Percentiles rank a stretch among this genome's conserved stretches.
Conservation (phyloP, 1,140 invertebrate genomes). For the Drosophila takahashii region DNA sequence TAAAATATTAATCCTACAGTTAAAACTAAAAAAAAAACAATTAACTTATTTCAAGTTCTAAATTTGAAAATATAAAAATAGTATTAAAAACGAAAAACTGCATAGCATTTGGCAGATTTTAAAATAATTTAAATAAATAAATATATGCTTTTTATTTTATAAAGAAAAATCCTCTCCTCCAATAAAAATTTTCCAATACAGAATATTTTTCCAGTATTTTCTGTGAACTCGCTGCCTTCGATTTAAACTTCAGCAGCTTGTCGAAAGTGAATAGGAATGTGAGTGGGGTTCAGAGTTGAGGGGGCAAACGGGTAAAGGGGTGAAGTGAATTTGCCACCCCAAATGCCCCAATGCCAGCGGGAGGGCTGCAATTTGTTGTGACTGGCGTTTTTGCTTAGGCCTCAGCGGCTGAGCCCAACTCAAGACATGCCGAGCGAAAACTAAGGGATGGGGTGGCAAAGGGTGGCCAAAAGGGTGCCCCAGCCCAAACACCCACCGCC, state of each 20-base stretch:
- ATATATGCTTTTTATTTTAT: background rate
- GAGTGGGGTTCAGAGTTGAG: constrained; percentile 2
- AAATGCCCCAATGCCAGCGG: constrained; percentile 50
- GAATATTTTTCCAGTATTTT: background rate
- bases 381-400: constrained; percentile 50
- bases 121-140: too few relatives aligned
- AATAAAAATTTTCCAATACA: background rate
- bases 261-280: constrained; percentile 47
- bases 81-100: too few relatives aligned
- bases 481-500: constrained; percentile 1
- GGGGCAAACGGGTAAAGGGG: background rate
- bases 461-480: constrained; percentile 1
- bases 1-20: too few relatives aligned
- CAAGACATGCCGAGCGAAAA: constrained; percentile 39
- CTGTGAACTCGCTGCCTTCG: constrained; percentile 37
- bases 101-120: too few relatives aligned
- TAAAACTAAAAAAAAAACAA: too few relatives aligned
- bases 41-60: too few relatives aligned
- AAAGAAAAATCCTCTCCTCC: background rate
- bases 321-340: background rate
- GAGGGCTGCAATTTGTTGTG: constrained; percentile 70
- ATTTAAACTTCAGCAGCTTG: constrained; percentile 54
- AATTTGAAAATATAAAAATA: too few relatives aligned
- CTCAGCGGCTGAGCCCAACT: constrained; percentile 52
- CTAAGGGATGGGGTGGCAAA: background rate